Evolutionary conservation across 2,797 vertebrate species (phyloP).

Genomic region (Sebastes hubbsi): DNA sequence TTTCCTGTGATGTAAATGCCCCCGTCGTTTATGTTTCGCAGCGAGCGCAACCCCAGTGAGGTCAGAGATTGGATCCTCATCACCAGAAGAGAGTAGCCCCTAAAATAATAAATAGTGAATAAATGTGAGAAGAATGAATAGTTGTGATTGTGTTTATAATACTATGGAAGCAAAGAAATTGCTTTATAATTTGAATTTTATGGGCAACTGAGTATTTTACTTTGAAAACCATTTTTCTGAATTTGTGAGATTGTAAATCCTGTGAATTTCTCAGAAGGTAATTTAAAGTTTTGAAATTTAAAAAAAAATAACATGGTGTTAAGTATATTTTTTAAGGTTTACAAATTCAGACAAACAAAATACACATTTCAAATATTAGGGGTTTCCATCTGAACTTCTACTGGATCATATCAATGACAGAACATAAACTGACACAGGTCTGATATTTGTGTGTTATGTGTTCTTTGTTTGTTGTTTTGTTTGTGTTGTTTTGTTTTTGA

Average conservation of each 20-base stretch:
- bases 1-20: slow-evolving; percentile 91
- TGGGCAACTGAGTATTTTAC: background rate
- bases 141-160: background rate
- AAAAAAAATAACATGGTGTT: background rate
- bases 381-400: background rate
- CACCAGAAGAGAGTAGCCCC: slow-evolving; percentile 90
- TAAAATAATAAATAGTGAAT: slow-evolving; percentile 46
- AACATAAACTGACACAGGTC: background rate
- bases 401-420: background rate
- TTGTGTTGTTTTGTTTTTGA: too few relatives aligned
- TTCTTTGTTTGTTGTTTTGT: too few relatives aligned
- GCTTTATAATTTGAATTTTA: background rate
- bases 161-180: background rate
- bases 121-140: background rate
- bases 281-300: background rate
- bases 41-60: slow-evolving; percentile 89
- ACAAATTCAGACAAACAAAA: background rate
- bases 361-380: background rate
- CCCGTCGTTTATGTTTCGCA: slow-evolving; percentile 89
- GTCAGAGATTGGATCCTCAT: slow-evolving; percentile 89
- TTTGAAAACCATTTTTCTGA: background rate
- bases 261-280: background rate
- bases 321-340: background rate
- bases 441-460: too few relatives aligned
- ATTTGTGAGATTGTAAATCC: background rate